Evolutionary conservation across 1,140 invertebrate species (phyloP).

Genomic region (Aporrectodea caliginosa): DNA sequence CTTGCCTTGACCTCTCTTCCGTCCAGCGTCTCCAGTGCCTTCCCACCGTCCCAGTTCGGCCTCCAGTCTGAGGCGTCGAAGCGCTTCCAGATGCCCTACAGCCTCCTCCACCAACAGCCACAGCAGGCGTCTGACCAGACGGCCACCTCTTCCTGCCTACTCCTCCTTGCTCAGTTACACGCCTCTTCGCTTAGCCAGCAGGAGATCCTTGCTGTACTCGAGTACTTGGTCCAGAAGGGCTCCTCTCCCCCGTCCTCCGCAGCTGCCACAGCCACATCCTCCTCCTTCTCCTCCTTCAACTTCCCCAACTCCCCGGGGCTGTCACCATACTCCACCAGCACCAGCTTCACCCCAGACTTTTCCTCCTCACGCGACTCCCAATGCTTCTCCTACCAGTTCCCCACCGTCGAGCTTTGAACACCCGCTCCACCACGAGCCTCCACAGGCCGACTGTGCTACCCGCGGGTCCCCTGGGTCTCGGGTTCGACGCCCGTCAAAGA

Average conservation of each 20-base stretch:
- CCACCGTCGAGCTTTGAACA: not conserved
- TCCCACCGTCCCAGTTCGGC: no score
- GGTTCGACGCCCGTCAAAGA: no score
- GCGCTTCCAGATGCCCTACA: no score
- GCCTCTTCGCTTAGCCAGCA: not conserved
- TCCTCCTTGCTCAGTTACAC: not conserved
- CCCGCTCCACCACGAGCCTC: no score
- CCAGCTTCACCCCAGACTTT: not conserved
- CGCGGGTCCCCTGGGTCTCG: no score
- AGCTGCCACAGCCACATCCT: not conserved
- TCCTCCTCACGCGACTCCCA: not conserved
- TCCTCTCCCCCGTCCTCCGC: not conserved
- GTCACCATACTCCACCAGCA: not conserved
- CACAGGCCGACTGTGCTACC: no score
- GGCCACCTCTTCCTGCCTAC: no score
- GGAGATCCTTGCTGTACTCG: not conserved
- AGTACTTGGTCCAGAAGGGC: not conserved
- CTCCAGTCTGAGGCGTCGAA: no score
- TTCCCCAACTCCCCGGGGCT: not conserved
- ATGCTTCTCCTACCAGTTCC: not conserved
- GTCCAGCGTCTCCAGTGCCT: not conserved
- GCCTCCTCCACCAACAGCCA: no score
- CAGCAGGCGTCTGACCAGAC: not conserved
- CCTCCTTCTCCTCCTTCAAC: not conserved
- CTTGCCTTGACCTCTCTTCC: no score